Evolutionary conservation across 2,113 vertebrate species (phyloP).

Genomic region (Morone chrysops): DNA sequence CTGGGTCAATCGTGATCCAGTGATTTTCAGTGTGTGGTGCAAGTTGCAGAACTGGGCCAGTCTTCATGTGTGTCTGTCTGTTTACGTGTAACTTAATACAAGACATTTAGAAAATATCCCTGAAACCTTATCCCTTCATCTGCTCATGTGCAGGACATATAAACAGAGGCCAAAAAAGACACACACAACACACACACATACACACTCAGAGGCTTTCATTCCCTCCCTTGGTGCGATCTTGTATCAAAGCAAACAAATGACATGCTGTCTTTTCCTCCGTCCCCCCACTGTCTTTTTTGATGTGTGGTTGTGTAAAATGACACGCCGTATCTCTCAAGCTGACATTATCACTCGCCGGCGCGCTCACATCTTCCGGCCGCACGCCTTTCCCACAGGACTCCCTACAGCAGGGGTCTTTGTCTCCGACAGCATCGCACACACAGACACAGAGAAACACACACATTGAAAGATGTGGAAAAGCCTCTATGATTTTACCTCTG

Average conservation of each 20-base stretch:
- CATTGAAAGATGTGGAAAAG: slow-evolving; percentile 53
- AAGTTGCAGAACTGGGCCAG: slow-evolving; percentile 24
- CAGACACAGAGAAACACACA: slow-evolving; percentile 22
- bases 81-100: slow-evolving; percentile 45
- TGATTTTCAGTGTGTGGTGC: background rate
- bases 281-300: slow-evolving; percentile 81
- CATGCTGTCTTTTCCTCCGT: slow-evolving; percentile 80
- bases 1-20: background rate
- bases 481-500: slow-evolving; percentile 68
- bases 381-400: slow-evolving; percentile 85
- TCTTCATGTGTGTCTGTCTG: slow-evolving; percentile 28
- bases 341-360: slow-evolving; percentile 87
- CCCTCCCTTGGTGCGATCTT: slow-evolving; percentile 81
- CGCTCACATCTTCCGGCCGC: slow-evolving; percentile 85
- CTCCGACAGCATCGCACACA: slow-evolving; percentile 71
- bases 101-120: slow-evolving; percentile 44
- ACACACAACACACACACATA: slow-evolving; percentile 19
- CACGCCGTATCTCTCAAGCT: slow-evolving; percentile 86
- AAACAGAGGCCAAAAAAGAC: slow-evolving; percentile 24
- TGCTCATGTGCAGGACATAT: slow-evolving; percentile 47
- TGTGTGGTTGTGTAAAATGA: slow-evolving; percentile 85
- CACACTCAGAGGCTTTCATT: slow-evolving; percentile 51
- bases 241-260: slow-evolving; percentile 90
- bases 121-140: slow-evolving; percentile 42
- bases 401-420: slow-evolving; percentile 85